Conservation (phyloP, 2,113 vertebrate species). For the Setophaga petechia region DNA sequence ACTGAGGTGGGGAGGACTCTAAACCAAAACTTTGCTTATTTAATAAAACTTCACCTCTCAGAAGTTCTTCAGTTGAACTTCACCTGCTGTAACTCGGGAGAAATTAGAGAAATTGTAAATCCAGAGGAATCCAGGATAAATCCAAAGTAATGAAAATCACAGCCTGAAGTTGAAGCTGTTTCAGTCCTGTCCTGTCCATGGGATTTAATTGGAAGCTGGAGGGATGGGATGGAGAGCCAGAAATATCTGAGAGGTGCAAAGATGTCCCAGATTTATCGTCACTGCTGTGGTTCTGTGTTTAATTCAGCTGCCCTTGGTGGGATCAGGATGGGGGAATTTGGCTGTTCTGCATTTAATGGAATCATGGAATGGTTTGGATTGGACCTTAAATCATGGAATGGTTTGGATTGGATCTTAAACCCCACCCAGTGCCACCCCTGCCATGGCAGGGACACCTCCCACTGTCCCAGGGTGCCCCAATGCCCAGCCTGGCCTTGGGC, state of each 20-base stretch:
- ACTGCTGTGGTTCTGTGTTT: not conserved
- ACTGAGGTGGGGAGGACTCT: not conserved
- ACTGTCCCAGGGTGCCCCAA: not conserved
- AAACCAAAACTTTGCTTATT: not conserved
- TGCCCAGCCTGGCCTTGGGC: not conserved
- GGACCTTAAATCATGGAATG: not conserved
- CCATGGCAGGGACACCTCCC: not conserved
- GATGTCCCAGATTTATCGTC: rapidly evolving
- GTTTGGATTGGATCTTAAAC: not conserved
- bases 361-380: not conserved
- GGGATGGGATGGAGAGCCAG: not conserved
- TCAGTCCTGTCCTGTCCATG: not conserved
- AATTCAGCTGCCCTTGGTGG: too few species aligned
- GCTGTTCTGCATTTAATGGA: not conserved
- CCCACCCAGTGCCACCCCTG: rapidly evolving
- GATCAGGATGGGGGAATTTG: rapidly evolving
- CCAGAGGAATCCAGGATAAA: not conserved
- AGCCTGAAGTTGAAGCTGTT: not conserved
- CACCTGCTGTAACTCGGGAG: not conserved
- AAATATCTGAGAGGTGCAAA: not conserved
- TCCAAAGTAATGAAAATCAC: not conserved
- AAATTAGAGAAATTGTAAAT: not conserved
- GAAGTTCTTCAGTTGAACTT: not conserved
- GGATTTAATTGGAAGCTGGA: not conserved
- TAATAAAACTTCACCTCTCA: not conserved